Percentiles rank a stretch among this genome's conserved stretches.
These are phyloP conservation scores for Papilio aristodemus DNA, from an alignment of 1,140 invertebrate species.

Conservation along the genomic window DNA sequence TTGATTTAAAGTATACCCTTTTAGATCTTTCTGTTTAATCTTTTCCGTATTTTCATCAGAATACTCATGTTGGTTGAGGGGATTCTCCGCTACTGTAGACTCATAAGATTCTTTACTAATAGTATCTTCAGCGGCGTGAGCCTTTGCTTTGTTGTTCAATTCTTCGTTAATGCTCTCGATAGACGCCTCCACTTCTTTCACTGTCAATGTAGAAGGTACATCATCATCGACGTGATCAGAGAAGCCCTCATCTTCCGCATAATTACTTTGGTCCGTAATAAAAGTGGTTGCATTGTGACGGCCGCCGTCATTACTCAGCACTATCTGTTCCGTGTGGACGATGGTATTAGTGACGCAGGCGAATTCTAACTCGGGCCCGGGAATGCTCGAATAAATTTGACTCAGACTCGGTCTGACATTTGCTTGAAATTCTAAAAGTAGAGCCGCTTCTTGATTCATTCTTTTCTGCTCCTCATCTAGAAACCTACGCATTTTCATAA, in stretches of 20 bases:
- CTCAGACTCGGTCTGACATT: constrained; percentile 74
- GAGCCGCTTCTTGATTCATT: constrained; percentile 77
- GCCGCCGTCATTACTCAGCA: constrained; percentile 27
- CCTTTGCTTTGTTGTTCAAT: constrained; percentile 31
- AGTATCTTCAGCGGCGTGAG: constrained; percentile 11
- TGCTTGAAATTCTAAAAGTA: constrained; percentile 74
- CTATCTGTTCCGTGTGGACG: constrained; percentile 37
- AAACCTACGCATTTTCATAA: constrained; percentile 84
- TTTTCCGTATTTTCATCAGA: constrained; percentile 23
- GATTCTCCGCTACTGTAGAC: constrained; percentile 1
- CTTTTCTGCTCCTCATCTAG: constrained; percentile 81
- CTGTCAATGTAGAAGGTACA: constrained; percentile 14
- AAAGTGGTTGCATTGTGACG: constrained; percentile 34
- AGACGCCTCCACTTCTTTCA: constrained; percentile 28
- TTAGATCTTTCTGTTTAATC: background rate
- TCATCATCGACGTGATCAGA: constrained; percentile 29
- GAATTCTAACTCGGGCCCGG: constrained; percentile 76
- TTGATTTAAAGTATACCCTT: constrained; percentile 22
- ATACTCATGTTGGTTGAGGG: constrained; percentile 29
- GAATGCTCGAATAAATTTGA: constrained; percentile 72
- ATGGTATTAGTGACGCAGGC: constrained; percentile 57
- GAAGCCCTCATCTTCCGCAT: constrained; percentile 26
- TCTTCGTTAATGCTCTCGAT: constrained; percentile 31
- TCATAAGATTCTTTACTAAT: constrained; percentile 29
- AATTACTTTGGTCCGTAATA: constrained; percentile 25